Evolutionary conservation across 2,888 invertebrate genomes (phyloP).

Genomic region (Trimorus sp.): DNA sequence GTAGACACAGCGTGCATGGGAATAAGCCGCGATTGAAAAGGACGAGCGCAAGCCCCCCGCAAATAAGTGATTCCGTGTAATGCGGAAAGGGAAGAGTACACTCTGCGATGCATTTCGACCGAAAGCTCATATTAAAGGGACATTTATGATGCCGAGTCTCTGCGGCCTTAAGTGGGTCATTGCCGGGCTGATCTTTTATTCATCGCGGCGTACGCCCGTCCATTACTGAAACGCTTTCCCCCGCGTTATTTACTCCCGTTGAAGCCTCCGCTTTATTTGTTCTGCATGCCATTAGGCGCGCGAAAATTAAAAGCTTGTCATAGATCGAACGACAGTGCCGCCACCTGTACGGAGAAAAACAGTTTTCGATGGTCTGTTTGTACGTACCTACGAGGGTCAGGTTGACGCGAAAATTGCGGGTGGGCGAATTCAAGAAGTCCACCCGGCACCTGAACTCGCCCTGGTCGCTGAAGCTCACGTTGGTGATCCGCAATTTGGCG

Average conservation of each 20-base stretch:
- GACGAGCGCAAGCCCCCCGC: too few relatives aligned
- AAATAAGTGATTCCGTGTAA: conserved; percentile 46
- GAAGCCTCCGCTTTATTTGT: conserved; percentile 30
- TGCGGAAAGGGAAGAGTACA: conserved; percentile 25
- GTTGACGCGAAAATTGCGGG: conserved; percentile 92
- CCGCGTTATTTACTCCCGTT: conserved; percentile 47
- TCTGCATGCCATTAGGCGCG: conserved; percentile 40
- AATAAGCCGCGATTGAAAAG: too few relatives aligned
- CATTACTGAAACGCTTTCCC: conserved; percentile 54
- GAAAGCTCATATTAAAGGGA: conserved; percentile 40
- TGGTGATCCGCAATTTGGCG: conserved; percentile 88
- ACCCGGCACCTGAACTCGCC: conserved; percentile 94
- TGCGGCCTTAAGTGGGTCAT: conserved; percentile 53
- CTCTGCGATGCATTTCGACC: conserved; percentile 45
- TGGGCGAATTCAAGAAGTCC: conserved; percentile 94
- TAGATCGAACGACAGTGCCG: not conserved
- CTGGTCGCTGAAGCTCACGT: conserved; percentile 88
- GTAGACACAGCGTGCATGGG: too few relatives aligned
- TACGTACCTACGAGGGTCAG: conserved; percentile 92
- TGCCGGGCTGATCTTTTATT: conserved; percentile 63
- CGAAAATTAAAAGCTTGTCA: conserved; percentile 33
- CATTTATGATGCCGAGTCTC: conserved; percentile 56
- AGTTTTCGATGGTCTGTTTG: conserved; percentile 37
- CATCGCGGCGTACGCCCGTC: conserved; percentile 43
- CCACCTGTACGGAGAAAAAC: conserved; percentile 56